Evolutionary conservation across 2,113 vertebrate genomes (phyloP).

Genomic region (Pluvialis apricaria): DNA sequence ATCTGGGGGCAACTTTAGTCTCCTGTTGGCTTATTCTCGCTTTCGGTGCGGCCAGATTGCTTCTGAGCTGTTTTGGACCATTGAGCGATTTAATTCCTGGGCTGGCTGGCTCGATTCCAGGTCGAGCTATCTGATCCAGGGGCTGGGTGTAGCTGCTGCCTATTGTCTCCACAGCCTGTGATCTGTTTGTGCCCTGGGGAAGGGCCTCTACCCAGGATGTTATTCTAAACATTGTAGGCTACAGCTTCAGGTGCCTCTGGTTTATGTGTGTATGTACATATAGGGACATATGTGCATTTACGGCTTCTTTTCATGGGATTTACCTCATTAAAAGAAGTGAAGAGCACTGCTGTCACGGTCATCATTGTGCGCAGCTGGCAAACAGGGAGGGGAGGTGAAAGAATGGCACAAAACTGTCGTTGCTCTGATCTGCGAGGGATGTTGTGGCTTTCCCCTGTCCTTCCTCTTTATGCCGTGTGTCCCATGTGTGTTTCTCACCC

Average conservation of each 20-base stretch:
- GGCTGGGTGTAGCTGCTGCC: background rate
- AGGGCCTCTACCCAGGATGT: no score
- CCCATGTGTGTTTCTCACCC: accelerated
- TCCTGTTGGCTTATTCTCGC: background rate
- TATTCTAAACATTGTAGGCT: background rate
- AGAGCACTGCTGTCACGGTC: background rate
- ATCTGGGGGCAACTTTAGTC: background rate
- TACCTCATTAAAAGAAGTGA: background rate
- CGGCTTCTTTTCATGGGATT: background rate
- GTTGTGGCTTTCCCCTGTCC: background rate
- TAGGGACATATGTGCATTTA: background rate
- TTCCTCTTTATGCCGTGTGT: accelerated
- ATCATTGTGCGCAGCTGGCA: accelerated
- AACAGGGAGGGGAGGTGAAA: background rate
- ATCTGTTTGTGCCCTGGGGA: background rate
- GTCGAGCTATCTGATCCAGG: background rate
- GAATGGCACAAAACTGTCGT: background rate
- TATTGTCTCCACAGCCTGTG: background rate
- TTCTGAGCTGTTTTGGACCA: accelerated
- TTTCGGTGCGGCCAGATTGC: accelerated
- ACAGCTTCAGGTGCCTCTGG: background rate
- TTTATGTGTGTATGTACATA: background rate
- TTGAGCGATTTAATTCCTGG: background rate
- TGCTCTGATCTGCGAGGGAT: background rate
- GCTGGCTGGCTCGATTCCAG: accelerated